A percentile compares a stretch with the other conserved stretches of the same genome.
Evolutionary conservation across 92 coral and sea anemone species (phyloP).

Genomic region (Meandrina meandrites): DNA sequence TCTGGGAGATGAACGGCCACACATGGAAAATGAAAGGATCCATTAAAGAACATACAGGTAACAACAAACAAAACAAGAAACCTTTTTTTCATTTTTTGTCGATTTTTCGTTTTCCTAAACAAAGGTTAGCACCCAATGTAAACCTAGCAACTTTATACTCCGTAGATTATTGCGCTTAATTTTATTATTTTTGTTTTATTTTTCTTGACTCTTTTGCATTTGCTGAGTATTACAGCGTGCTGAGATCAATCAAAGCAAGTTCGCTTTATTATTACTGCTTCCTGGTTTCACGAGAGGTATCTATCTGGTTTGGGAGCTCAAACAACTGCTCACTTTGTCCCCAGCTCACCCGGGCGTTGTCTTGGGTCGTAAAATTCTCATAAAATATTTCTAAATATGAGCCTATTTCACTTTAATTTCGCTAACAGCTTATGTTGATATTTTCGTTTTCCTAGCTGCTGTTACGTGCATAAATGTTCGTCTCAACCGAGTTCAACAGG

Average conservation of each 20-base stretch:
- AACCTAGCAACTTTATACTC: too few relatives aligned
- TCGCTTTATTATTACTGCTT: not conserved
- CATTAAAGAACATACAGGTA: constrained; percentile 97
- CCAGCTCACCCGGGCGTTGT: not conserved
- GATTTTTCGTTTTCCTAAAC: not conserved
- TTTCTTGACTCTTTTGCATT: not conserved
- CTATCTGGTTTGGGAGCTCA: not conserved
- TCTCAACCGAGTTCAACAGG: constrained; percentile 76
- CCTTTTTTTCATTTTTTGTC: not conserved
- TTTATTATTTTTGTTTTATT: not conserved
- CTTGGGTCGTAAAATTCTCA: not conserved
- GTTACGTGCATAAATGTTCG: constrained; percentile 89
- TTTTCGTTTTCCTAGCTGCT: constrained; percentile 70
- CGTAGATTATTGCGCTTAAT: too few relatives aligned
- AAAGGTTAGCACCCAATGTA: too few relatives aligned
- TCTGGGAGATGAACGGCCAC: constrained; percentile 60
- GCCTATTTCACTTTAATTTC: not conserved
- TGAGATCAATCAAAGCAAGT: not conserved
- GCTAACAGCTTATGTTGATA: not conserved
- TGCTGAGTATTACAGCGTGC: not conserved
- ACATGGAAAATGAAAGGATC: constrained; percentile 56
- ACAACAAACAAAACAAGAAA: not conserved
- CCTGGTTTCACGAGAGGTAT: not conserved
- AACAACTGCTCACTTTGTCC: not conserved
- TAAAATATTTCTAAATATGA: not conserved